Percentiles rank a stretch among this genome's conserved stretches.
These are phyloP conservation scores for Ophraella communa DNA, from an alignment of 2,888 invertebrate genomes.

Conservation along the genomic window DNA sequence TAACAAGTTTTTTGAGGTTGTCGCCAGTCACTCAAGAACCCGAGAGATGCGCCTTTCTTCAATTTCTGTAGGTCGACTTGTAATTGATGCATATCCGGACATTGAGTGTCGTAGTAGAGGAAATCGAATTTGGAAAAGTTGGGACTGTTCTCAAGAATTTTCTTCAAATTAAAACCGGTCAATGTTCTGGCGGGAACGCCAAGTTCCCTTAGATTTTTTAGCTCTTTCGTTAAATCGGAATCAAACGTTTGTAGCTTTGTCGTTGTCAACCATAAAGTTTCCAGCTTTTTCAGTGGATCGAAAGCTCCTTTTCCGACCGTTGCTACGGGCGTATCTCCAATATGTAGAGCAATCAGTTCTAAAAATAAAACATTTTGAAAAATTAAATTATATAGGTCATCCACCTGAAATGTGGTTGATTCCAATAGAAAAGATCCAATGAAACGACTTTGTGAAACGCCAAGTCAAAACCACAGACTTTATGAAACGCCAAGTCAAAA, in stretches of 20 bases:
- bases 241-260: not conserved
- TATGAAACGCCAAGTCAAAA: too few species aligned
- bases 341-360: not conserved
- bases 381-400: too few species aligned
- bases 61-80: not conserved
- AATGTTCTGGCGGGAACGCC: not conserved
- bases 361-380: not conserved
- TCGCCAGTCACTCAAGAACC: not conserved
- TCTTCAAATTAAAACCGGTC: not conserved
- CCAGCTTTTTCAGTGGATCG: not conserved
- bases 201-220: not conserved
- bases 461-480: too few species aligned
- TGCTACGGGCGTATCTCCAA: not conserved
- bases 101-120: not conserved
- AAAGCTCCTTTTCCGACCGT: not conserved
- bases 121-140: not conserved
- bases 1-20: not conserved
- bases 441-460: too few species aligned
- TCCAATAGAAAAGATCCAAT: too few species aligned
- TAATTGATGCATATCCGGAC: not conserved
- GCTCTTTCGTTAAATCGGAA: not conserved
- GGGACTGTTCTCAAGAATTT: not conserved
- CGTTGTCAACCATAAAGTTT: not conserved
- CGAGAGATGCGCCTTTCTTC: not conserved
- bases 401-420: too few species aligned